Conservation (phyloP, 2,888 invertebrate genomes). For the Nudaria mundana region DNA sequence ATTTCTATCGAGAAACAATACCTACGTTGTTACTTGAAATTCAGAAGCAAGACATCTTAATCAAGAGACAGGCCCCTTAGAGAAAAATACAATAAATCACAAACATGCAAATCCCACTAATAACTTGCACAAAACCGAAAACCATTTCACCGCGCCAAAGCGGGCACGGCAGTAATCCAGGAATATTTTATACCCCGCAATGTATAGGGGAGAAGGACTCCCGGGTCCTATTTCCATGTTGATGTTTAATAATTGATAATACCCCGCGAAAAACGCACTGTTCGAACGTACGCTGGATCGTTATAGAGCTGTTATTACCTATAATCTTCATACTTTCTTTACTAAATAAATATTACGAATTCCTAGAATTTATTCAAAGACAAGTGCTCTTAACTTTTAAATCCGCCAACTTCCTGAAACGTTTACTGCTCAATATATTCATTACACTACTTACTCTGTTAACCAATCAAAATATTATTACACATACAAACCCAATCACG, state of each 20-base stretch:
- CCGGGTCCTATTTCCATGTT: constrained; percentile 79
- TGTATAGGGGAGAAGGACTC: constrained; percentile 70
- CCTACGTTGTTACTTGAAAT: no score
- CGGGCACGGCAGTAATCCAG: constrained; percentile 57
- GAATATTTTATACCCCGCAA: constrained; percentile 78
- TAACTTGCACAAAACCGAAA: constrained; percentile 80
- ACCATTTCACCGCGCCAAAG: constrained; percentile 76
- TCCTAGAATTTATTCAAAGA: no score
- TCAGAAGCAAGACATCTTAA: constrained; percentile 29
- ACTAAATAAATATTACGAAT: no score
- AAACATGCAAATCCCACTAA: constrained; percentile 79
- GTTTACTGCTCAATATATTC: no score
- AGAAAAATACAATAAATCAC: constrained; percentile 74
- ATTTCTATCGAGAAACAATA: no score
- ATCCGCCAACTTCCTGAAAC: no score
- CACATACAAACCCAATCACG: no score
- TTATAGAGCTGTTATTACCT: constrained; percentile 52
- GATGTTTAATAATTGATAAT: constrained; percentile 82
- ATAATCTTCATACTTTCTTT: no score
- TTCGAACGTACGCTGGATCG: constrained; percentile 42
- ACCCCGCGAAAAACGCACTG: constrained; percentile 77
- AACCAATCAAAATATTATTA: no score
- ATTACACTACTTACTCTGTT: no score
- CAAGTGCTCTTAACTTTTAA: no score
- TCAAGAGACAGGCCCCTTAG: constrained; percentile 35